These are phyloP conservation scores for Calephelis nemesis DNA, from an alignment of 1,140 invertebrate genomes.

Conservation along the genomic window DNA sequence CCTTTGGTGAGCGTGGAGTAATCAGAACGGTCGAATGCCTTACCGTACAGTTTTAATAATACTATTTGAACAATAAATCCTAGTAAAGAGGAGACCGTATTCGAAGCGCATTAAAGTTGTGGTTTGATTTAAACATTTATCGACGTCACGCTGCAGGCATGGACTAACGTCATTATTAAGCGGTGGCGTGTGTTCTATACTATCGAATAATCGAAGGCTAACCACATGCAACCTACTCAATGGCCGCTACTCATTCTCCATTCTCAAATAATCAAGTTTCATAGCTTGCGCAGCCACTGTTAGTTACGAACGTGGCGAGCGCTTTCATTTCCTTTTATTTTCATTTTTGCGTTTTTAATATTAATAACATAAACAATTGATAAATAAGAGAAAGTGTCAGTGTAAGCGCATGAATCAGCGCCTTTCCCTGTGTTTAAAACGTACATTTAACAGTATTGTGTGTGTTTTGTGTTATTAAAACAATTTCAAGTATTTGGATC, in stretches of 20 bases:
- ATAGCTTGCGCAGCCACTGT: constrained; percentile 62
- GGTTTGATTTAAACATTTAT: too few species aligned
- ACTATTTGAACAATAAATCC: too few species aligned
- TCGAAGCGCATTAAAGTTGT: too few species aligned
- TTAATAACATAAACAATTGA: constrained; percentile 23
- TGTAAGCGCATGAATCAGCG: constrained; percentile 47
- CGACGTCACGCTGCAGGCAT: not conserved
- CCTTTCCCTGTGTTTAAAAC: constrained; percentile 54
- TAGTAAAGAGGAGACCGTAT: too few species aligned
- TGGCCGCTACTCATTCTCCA: constrained; percentile 23
- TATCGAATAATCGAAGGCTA: not conserved
- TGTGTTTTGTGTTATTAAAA: constrained; percentile 49
- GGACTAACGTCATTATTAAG: not conserved
- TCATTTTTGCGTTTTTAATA: constrained; percentile 21
- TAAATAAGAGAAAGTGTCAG: constrained; percentile 41
- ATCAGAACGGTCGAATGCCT: too few species aligned
- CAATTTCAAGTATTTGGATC: constrained; percentile 27
- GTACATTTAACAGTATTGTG: constrained; percentile 42
- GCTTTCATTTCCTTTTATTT: constrained; percentile 35
- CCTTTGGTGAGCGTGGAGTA: too few species aligned
- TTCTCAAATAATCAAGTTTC: constrained; percentile 13
- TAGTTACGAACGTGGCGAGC: constrained; percentile 58
- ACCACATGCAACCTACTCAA: not conserved
- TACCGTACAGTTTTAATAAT: too few species aligned
- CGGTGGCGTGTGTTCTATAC: not conserved